phyloP scores from a whole-genome alignment of 2,888 invertebrate species.

The Lymantria monacha region DNA sequence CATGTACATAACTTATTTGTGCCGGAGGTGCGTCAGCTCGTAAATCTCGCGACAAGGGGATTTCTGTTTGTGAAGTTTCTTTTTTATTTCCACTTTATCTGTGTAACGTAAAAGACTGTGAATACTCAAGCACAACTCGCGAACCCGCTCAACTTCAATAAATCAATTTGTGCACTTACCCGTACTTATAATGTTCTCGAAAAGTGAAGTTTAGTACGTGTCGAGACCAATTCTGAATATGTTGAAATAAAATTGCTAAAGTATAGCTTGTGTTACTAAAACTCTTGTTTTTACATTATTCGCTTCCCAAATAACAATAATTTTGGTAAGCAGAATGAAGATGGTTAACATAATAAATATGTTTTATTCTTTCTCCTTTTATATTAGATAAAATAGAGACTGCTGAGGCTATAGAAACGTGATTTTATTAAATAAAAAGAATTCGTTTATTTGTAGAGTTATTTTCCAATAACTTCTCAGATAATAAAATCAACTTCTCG shows the following conservation, averaged over 20 bases:
- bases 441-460: too few species aligned
- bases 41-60: slow-evolving; percentile 80
- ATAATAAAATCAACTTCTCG: too few species aligned
- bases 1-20: slow-evolving; percentile 73
- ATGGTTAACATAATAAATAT: too few species aligned
- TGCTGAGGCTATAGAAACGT: too few species aligned
- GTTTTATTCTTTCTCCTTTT: too few species aligned
- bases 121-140: slow-evolving; percentile 77
- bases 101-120: slow-evolving; percentile 72
- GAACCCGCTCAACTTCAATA: slow-evolving; percentile 78
- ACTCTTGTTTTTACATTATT: too few species aligned
- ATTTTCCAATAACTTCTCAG: too few species aligned
- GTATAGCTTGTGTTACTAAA: slow-evolving; percentile 13
- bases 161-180: slow-evolving; percentile 80
- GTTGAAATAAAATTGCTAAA: slow-evolving; percentile 52
- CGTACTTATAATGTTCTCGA: slow-evolving; percentile 70
- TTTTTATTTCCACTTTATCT: slow-evolving; percentile 81
- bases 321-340: too few species aligned
- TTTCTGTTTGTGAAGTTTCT: slow-evolving; percentile 80
- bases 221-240: slow-evolving; percentile 59
- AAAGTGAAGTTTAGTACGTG: slow-evolving; percentile 61
- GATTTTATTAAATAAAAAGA: too few species aligned
- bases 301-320: too few species aligned
- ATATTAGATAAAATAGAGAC: too few species aligned
- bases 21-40: slow-evolving; percentile 75